Base-by-base conservation (phyloP, 2,797 vertebrate genomes). In the Alectoris magna region DNA sequence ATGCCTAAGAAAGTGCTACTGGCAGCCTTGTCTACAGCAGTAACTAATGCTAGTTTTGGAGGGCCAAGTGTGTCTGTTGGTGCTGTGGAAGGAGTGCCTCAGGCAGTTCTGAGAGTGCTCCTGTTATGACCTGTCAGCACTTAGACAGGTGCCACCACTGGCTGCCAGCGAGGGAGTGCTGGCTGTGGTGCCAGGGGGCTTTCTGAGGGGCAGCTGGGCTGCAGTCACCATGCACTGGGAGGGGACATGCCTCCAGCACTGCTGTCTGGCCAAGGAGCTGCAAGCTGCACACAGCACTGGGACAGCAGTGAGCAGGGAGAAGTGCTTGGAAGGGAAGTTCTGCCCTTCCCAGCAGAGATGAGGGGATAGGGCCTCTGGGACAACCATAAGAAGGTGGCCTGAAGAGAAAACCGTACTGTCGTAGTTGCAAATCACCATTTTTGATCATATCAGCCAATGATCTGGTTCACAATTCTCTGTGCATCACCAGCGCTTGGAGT, bases 101-200 rank as follows among this genome's bases (percentile, higher is more conserved):
- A 59, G 24, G 21, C 62, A 87, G 81, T 51, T 71, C 39, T 82
- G 58, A 48, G 74, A 82, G 56, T 24, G 49, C 48, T 94, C 48
- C 78, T 84, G 81, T 22, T 75, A 91, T 74, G 72, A 49, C 46
- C 75, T 87, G 69, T 91, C 1, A 1, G 59, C 43, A 31, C 75
- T 66, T 38, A 18, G 43, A 82, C 83, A 95, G 91, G 77, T 92
- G 93, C 74, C 49, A 48, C 26, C 22, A n/a, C 81, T 82, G 60
- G 48, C 60, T 70, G 44, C 39, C 16, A 29, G 77, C 0, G 1
- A 88, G 70, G 76, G 67, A 87, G 13, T 0, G 0, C 73, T n/a
- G 51, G 51, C 67, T 83, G 62, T 3, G 2, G 41, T 0, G 0
- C 24, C 0, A 0, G 44, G 68, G 64, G 84, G 79, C 84, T 89